Conservation (phyloP, 2,797 vertebrate genomes). For the Triplophysa bombifrons region DNA sequence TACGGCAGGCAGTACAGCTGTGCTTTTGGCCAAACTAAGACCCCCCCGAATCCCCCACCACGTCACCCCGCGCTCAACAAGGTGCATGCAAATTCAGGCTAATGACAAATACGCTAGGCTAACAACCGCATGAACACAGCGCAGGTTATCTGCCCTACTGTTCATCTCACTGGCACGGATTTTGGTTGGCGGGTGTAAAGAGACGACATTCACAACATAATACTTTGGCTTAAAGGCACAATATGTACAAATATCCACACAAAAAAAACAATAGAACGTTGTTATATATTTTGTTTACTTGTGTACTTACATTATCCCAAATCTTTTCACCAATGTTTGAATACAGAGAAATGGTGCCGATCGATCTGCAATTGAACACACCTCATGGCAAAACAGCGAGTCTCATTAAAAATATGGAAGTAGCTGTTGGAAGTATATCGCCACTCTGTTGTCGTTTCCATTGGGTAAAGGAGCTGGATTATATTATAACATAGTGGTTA, state of each 20-base stretch:
- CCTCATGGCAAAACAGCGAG: no score
- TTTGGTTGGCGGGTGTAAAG: neutral
- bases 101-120: conserved; percentile 76
- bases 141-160: conserved; percentile 21
- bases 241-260: neutral
- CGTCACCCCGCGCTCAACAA: conserved; percentile 80
- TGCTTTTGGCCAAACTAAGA: conserved; percentile 81
- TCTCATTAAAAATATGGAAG: no score
- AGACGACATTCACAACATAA: conserved; percentile 1
- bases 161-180: neutral
- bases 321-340: no score
- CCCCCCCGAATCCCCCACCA: conserved; percentile 63
- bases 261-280: no score
- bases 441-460: no score
- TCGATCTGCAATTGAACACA: no score
- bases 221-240: neutral
- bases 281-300: no score
- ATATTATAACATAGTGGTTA: no score
- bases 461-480: no score
- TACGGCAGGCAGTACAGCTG: conserved; percentile 85
- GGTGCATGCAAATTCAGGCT: conserved; percentile 82
- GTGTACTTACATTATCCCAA: no score
- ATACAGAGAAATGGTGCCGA: no score
- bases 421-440: no score
- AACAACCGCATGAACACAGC: conserved; percentile 11